A percentile compares a stretch with the other conserved stretches of the same genome.
Conservation (phyloP, 2,113 vertebrate species). For the Edolisoma coerulescens region DNA sequence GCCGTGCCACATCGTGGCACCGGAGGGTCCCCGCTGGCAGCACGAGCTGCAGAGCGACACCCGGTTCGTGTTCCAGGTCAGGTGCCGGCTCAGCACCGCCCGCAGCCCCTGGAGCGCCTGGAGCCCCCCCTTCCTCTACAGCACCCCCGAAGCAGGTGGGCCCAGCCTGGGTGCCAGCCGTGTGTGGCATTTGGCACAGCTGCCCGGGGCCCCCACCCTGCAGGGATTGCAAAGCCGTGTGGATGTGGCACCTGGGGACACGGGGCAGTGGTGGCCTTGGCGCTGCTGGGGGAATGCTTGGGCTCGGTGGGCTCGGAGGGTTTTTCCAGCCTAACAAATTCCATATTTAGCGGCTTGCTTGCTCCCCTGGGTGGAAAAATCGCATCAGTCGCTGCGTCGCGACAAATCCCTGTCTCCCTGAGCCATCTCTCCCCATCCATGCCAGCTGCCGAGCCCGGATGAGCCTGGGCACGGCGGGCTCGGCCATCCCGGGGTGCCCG, state of each 20-base stretch:
- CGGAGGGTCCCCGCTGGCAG: not conserved
- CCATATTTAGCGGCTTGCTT: accelerated
- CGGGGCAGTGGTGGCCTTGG: accelerated
- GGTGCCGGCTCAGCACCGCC: constrained; percentile 43
- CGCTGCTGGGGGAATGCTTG: accelerated
- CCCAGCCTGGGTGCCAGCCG: not conserved
- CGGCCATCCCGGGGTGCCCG: accelerated
- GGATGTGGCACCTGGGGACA: not conserved
- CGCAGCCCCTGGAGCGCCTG: constrained; percentile 68
- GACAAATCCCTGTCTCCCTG: not conserved
- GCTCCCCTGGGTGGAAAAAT: not conserved
- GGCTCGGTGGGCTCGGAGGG: not conserved
- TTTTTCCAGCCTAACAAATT: accelerated
- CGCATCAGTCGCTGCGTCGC: accelerated
- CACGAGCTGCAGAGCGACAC: constrained; percentile 55
- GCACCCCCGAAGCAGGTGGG: constrained; percentile 69
- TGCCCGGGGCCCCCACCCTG: not conserved
- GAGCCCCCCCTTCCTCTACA: constrained; percentile 56
- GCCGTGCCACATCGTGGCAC: not conserved
- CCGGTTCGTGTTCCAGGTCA: constrained; percentile 64
- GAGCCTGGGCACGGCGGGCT: not conserved
- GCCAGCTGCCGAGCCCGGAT: accelerated
- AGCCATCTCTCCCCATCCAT: not conserved
- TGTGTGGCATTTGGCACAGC: accelerated
- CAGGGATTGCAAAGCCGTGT: accelerated